Evolutionary conservation across 2,888 invertebrate genomes (phyloP).

Genomic region (Agrochola lychnidis): DNA sequence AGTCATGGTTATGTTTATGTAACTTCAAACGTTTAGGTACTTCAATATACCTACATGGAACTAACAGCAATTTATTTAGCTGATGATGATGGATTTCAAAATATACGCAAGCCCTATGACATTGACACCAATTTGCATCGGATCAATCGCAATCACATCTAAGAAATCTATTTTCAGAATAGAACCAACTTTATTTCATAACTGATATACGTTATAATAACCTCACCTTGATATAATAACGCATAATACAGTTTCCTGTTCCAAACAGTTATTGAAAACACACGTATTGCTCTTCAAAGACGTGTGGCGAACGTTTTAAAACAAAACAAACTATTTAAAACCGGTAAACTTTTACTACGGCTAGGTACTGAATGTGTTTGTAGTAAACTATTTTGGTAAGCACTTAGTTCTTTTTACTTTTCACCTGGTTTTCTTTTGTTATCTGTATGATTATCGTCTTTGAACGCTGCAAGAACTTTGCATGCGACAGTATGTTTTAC

Average conservation of each 20-base stretch:
- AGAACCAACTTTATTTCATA: constrained; percentile 52
- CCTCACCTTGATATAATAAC: constrained; percentile 59
- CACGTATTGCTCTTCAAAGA: constrained; percentile 47
- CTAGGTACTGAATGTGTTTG: constrained; percentile 29
- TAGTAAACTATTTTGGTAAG: constrained; percentile 50
- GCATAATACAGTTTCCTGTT: constrained; percentile 56
- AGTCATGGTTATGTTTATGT: background rate
- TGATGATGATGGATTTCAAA: background rate
- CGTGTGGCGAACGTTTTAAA: constrained; percentile 40
- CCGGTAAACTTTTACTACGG: constrained; percentile 42
- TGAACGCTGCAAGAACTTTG: background rate
- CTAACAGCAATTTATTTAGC: background rate
- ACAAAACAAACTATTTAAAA: constrained; percentile 53
- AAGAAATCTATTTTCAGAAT: constrained; percentile 50
- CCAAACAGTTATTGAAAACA: constrained; percentile 51
- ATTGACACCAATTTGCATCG: constrained; percentile 28
- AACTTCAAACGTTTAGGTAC: background rate
- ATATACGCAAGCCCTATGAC: constrained; percentile 18
- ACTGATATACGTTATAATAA: constrained; percentile 33
- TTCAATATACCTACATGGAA: background rate
- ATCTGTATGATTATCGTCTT: background rate
- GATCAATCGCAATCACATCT: constrained; percentile 36
- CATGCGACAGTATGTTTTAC: background rate
- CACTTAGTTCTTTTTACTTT: constrained; percentile 34
- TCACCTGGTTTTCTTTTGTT: constrained; percentile 35